Percentiles rank a stretch among this genome's conserved stretches.
Conservation (phyloP, 2,797 vertebrate genomes). For the Sebastes glaucus region DNA sequence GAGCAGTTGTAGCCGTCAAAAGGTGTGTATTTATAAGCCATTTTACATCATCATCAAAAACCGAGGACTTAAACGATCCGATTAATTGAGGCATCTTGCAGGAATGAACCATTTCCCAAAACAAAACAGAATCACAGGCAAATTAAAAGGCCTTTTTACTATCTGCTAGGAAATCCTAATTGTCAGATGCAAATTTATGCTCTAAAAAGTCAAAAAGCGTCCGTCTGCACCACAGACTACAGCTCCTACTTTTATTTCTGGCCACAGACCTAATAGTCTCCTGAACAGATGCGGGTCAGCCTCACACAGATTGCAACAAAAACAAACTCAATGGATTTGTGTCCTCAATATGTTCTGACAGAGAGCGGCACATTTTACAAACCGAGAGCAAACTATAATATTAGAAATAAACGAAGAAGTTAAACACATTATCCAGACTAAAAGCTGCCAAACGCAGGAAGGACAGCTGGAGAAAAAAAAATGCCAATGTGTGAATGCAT, state of each 20-base stretch:
- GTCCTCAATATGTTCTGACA: no score
- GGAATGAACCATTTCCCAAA: neutral
- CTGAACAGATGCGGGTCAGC: no score
- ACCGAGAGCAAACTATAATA: no score
- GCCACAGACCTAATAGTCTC: neutral
- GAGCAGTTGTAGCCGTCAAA: neutral
- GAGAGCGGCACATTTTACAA: no score
- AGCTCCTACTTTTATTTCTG: neutral
- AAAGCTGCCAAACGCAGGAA: no score
- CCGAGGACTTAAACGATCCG: neutral
- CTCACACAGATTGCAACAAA: no score
- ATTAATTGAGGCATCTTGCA: constrained; percentile 2
- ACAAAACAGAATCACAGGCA: neutral
- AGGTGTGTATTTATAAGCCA: neutral
- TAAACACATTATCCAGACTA: no score
- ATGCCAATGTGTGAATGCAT: no score
- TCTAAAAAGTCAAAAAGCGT: neutral
- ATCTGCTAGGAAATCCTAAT: neutral
- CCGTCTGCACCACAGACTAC: neutral
- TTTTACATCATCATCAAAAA: constrained; percentile 16
- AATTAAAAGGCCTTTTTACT: constrained; percentile 6
- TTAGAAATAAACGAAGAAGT: no score
- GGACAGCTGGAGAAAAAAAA: no score
- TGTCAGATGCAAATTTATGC: neutral
- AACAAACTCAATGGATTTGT: no score